Evolutionary conservation across 2,113 vertebrate genomes (phyloP).

Genomic region (Mohoua ochrocephala): DNA sequence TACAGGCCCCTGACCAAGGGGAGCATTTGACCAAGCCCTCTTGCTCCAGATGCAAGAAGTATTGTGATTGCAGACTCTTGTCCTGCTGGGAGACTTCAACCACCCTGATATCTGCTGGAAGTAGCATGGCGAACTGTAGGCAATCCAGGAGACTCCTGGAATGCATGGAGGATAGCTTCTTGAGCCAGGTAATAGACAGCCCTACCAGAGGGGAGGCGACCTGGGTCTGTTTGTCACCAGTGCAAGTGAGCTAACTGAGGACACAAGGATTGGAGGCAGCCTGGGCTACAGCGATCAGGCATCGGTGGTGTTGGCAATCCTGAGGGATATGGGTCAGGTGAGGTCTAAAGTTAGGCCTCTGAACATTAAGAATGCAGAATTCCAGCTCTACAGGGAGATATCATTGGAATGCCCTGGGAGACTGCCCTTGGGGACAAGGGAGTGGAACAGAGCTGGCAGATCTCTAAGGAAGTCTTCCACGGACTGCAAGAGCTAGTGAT

Average conservation of each 20-base stretch:
- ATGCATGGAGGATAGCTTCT: background rate
- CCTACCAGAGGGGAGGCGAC: accelerated
- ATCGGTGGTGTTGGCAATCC: accelerated
- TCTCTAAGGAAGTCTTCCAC: background rate
- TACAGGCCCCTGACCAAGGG: background rate
- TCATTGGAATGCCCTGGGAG: background rate
- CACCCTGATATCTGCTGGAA: background rate
- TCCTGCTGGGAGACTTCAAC: background rate
- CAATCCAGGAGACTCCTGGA: background rate
- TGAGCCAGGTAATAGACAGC: background rate
- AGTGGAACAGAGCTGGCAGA: too few relatives aligned
- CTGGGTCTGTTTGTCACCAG: background rate
- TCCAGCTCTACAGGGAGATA: background rate
- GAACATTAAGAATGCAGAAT: background rate
- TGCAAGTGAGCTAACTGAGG: background rate
- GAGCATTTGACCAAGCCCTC: background rate
- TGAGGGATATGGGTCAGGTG: background rate
- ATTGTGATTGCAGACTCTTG: background rate
- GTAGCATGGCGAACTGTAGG: accelerated
- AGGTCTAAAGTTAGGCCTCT: background rate
- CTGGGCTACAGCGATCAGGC: background rate
- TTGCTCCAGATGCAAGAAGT: background rate
- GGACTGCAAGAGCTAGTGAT: accelerated
- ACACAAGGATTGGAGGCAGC: background rate
- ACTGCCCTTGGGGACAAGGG: too few relatives aligned